phyloP scores from a whole-genome alignment of 2,888 invertebrate species.

The Pasiphila rectangulata region DNA sequence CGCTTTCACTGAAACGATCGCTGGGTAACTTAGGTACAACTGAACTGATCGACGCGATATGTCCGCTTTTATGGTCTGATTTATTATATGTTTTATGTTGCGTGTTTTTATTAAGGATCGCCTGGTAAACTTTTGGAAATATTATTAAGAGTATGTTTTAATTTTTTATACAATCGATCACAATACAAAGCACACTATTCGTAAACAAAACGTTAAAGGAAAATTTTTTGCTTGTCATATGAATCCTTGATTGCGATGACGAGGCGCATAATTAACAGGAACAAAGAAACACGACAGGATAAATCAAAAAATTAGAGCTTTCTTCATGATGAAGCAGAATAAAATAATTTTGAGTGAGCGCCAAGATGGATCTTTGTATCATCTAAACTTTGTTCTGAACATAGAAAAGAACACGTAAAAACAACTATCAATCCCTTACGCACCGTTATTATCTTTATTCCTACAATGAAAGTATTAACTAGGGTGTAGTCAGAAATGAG shows the following conservation, averaged over 20 bases:
- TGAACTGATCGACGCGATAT: conserved; percentile 13
- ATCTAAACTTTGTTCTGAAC: conserved; percentile 11
- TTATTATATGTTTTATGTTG: background rate
- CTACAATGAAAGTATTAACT: no score
- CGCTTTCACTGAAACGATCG: conserved; percentile 12
- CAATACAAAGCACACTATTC: background rate
- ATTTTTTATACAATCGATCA: no score
- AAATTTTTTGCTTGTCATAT: background rate
- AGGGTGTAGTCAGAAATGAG: no score
- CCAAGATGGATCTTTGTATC: conserved; percentile 8
- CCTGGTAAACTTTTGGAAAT: no score
- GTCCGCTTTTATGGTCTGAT: conserved; percentile 8
- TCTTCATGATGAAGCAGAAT: conserved; percentile 16
- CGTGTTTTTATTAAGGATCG: conserved; percentile 3
- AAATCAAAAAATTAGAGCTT: conserved; percentile 11
- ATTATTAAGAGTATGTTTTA: no score
- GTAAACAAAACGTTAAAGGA: background rate
- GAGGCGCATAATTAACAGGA: conserved; percentile 1
- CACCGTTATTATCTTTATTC: no score
- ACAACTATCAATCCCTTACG: no score
- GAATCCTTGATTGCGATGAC: conserved; percentile 3
- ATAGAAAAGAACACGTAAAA: background rate
- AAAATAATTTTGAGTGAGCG: conserved; percentile 15
- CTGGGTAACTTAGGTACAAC: background rate
- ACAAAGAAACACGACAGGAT: conserved; percentile 11